phyloP scores from a whole-genome alignment of 2,797 vertebrate species.

The Nyctibius grandis region DNA sequence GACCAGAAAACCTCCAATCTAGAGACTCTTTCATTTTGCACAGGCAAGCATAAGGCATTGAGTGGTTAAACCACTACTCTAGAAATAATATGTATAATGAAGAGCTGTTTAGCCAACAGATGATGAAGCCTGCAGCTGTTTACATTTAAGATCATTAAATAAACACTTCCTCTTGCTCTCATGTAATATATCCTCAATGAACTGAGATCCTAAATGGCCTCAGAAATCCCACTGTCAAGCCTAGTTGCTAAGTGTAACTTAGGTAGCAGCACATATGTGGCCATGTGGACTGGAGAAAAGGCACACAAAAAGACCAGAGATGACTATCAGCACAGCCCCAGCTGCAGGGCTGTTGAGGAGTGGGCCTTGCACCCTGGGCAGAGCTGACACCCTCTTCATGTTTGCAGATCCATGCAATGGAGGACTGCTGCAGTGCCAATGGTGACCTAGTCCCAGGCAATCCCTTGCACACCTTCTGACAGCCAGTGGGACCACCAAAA shows the following conservation, averaged over 20 bases:
- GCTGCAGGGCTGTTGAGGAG: background rate
- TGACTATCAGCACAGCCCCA: background rate
- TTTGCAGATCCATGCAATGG: background rate
- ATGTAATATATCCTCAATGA: background rate
- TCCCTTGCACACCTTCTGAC: background rate
- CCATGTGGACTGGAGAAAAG: background rate
- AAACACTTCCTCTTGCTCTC: background rate
- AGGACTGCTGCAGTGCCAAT: background rate
- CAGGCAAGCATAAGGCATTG: background rate
- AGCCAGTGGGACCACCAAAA: background rate
- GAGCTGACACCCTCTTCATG: background rate
- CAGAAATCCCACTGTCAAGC: background rate
- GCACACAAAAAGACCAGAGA: background rate
- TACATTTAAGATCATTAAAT: background rate
- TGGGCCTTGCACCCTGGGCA: no score
- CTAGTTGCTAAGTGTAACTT: background rate
- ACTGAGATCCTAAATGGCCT: background rate
- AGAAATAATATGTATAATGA: background rate
- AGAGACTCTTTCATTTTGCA: background rate
- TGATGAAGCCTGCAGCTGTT: background rate
- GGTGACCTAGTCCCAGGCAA: background rate
- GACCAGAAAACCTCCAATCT: background rate
- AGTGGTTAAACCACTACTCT: background rate
- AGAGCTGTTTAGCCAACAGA: background rate
- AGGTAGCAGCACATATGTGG: rapidly evolving